Evolutionary conservation across 1,140 invertebrate genomes (phyloP).

Genomic region (Meteorus sp.): DNA sequence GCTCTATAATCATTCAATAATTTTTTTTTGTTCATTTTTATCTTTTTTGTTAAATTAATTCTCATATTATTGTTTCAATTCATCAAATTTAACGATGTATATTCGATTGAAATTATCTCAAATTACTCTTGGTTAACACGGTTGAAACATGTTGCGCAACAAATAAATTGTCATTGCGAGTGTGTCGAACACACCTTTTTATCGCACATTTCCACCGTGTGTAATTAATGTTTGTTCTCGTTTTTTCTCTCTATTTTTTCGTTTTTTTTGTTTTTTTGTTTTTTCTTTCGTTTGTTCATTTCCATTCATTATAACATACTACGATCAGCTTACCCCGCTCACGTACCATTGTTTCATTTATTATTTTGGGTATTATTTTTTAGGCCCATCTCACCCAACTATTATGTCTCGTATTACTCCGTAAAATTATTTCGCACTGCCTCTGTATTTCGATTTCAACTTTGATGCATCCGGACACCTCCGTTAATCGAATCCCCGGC

Average conservation of each 20-base stretch:
- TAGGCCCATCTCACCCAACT: slow-evolving; percentile 27
- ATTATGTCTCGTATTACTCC: too few species aligned
- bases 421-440: not conserved
- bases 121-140: slow-evolving; percentile 2
- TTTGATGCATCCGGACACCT: not conserved
- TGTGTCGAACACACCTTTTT: not conserved
- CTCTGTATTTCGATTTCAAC: not conserved
- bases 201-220: not conserved
- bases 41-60: not conserved
- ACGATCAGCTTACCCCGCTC: slow-evolving; percentile 7
- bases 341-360: not conserved
- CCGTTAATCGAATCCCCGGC: slow-evolving; percentile 9
- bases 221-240: not conserved
- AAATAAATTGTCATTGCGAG: not conserved
- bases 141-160: slow-evolving; percentile 3
- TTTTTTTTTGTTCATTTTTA: slow-evolving; percentile 8
- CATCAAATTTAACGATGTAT: slow-evolving; percentile 13
- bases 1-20: slow-evolving; percentile 18
- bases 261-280: not conserved
- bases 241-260: not conserved
- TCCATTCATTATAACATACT: slow-evolving; percentile 4
- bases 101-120: slow-evolving; percentile 12
- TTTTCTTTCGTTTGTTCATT: too few species aligned
- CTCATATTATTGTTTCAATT: slow-evolving; percentile 5
- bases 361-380: slow-evolving; percentile 7